Base-by-base conservation (phyloP, 2,888 invertebrate species). In the Drosophila anceps region DNA sequence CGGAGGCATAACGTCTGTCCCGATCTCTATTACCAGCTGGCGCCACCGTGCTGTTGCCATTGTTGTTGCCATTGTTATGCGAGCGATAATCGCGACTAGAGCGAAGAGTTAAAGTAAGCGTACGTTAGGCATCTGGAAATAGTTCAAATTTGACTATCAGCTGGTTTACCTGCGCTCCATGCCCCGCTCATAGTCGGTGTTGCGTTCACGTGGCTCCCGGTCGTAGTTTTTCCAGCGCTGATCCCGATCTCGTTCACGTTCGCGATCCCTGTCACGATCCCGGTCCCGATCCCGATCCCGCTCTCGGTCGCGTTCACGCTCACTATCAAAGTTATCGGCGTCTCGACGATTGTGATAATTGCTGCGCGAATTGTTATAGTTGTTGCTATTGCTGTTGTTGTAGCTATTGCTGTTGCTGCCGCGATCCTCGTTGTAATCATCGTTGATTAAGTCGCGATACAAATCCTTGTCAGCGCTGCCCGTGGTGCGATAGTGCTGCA, bases 391-490 rank as follows among this genome's bases (percentile, higher is more conserved):
- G 82, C 60, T 80, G 18, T 80, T 81, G 57, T 77, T 71, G 20
- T 79, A 73, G 48, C 37, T 57, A 10, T 53, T 53, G 31, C 10
- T 18, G 53, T 67, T 76, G 58, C 74, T 73, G 50, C 79, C 76
- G 3, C 90, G 88, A 4, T 93, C 92, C 10, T 91, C 92, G 50
- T 91, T 90, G 72, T 93, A 92, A 63, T 93, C 93, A 62, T 93
- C 92, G 66, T 92, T 90, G 15, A 92, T 93, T 39, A 93, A 70
- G 39, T 92, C 92, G 10, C 92, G 91, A 72, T 93, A 93, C 20
- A 92, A 75, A 79, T 93, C 93, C 35, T 92, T 91, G 59, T 92
- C 91, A 2, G 73, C 81, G 18, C 70, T 92, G 39, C 81, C 84
- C 6, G 76, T 66, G 5, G 75, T 71, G 27, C 89, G 77, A 54